phyloP scores from a whole-genome alignment of 2,113 vertebrate species.

The Bostrychus sinensis region DNA sequence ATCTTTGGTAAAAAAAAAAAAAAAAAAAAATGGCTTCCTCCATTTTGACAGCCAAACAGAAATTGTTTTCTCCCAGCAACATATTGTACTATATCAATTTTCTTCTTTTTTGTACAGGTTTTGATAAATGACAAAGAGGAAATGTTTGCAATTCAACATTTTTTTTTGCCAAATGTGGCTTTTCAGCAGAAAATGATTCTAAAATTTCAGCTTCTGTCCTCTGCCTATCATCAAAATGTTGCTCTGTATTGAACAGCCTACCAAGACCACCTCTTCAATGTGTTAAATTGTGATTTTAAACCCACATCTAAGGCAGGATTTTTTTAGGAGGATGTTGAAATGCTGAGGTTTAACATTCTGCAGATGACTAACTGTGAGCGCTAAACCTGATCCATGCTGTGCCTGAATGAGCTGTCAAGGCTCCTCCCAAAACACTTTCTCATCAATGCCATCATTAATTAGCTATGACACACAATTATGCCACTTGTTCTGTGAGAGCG shows the following conservation, averaged over 20 bases:
- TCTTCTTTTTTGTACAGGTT: not conserved
- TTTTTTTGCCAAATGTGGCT: constrained; percentile 18
- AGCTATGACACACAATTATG: constrained; percentile 11
- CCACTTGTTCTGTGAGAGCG: constrained; percentile 4
- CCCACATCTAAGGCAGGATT: not conserved
- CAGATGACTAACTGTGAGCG: constrained; percentile 8
- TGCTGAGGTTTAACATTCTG: constrained; percentile 1
- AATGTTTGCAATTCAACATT: constrained; percentile 7
- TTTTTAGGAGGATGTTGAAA: constrained; percentile 15
- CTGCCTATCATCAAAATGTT: constrained; percentile 9
- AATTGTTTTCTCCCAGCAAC: constrained; percentile 3
- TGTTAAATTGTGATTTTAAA: constrained; percentile 16
- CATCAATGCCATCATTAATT: constrained; percentile 40
- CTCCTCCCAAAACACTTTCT: constrained; percentile 6
- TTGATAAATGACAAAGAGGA: constrained; percentile 4
- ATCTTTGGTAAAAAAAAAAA: not conserved
- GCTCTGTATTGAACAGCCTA: constrained; percentile 17
- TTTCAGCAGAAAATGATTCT: constrained; percentile 22
- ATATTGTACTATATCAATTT: not conserved
- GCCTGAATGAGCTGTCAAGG: constrained; percentile 24
- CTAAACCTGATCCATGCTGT: not conserved
- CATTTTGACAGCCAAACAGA: constrained; percentile 14
- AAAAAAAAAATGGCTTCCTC: not conserved
- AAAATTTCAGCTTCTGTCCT: constrained; percentile 18
- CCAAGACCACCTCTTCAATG: constrained; percentile 7